These are phyloP conservation scores for Athene noctua DNA, from an alignment of 2,113 vertebrate species.

Conservation along the genomic window DNA sequence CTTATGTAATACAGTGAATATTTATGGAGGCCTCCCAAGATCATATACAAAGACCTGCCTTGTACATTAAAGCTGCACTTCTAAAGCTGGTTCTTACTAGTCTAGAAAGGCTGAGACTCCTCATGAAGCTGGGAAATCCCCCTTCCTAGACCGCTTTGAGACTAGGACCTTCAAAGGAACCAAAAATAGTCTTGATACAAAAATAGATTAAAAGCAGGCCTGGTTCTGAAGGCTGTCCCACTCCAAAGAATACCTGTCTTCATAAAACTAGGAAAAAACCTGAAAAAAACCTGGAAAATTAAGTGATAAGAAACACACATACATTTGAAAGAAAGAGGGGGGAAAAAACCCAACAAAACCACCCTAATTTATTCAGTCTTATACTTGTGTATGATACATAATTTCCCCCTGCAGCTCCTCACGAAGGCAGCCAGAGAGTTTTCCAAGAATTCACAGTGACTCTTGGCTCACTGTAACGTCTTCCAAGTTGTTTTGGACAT, in stretches of 20 bases:
- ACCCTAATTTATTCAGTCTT: not conserved
- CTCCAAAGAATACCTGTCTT: not conserved
- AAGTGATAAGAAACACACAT: not conserved
- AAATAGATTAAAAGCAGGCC: not conserved
- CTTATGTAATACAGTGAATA: not conserved
- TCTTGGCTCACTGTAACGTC: not conserved
- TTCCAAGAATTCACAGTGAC: slow-evolving; percentile 4
- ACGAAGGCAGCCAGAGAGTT: not conserved
- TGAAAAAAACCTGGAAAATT: not conserved
- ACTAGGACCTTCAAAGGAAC: not conserved
- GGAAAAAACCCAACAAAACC: no score
- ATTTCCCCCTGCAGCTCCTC: not conserved
- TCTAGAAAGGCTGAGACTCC: not conserved
- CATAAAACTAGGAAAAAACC: not conserved
- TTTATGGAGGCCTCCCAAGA: not conserved
- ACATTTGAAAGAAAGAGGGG: not conserved
- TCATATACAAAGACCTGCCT: not conserved
- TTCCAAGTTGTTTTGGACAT: not conserved
- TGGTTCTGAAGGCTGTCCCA: not conserved
- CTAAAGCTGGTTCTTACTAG: not conserved
- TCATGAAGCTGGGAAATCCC: not conserved
- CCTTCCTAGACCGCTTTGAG: not conserved
- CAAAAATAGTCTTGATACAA: not conserved
- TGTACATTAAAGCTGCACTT: not conserved
- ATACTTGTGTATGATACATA: not conserved